Base-by-base conservation (phyloP, 2,113 vertebrate genomes). In the Caracal caracal region DNA sequence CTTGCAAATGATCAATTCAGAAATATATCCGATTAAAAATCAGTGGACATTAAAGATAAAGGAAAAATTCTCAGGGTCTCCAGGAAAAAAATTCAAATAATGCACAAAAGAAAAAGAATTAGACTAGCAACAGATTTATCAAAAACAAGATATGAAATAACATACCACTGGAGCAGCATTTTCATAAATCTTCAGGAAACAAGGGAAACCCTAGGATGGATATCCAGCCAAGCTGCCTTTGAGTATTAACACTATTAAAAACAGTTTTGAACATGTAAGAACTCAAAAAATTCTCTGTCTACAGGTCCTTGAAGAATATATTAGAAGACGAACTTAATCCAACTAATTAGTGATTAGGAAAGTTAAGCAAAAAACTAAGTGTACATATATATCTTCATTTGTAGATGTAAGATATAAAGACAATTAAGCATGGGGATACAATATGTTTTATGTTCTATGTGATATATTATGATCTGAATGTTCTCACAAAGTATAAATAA, bases 131-230 rank as follows among this genome's bases (percentile, higher is more conserved):
- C 2, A 85, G 28, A 20, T 61, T 61, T 76, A 92, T 35, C n/a
- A 56, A 82, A 88, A 76, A 59, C 8, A 86, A 94, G 37, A 75
- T 68, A 85, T n/a, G 93, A 76, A 56, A 13, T 20, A 93, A 83
- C 37, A 56, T 3, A 37, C 19, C 7, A 17, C 4, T 40, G n/a
- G 33, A 51, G 61, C 22, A 59, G 30, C 3, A 37, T 76, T 82
- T 76, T 88, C 35, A 49, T 37, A 76, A 92, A 59, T 47, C 7
- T 40, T 47, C 13, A 83, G 16, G 35, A 93, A 92, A 78, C 13
- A 49, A 65, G 28, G 8, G 3, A 3, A 56, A 68, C n/a, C 35
- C 20, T 30, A 81, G 9, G 9, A 83, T 47, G 83, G 76, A 47
- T 37, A 78, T 61, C 5, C 2, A 89, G n/a, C 10, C 51, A 93